A percentile compares a stretch with the other conserved stretches of the same genome.
These are phyloP conservation scores for Apodemus agrarius DNA, from an alignment of 2,797 vertebrate genomes.

Conservation along the genomic window DNA sequence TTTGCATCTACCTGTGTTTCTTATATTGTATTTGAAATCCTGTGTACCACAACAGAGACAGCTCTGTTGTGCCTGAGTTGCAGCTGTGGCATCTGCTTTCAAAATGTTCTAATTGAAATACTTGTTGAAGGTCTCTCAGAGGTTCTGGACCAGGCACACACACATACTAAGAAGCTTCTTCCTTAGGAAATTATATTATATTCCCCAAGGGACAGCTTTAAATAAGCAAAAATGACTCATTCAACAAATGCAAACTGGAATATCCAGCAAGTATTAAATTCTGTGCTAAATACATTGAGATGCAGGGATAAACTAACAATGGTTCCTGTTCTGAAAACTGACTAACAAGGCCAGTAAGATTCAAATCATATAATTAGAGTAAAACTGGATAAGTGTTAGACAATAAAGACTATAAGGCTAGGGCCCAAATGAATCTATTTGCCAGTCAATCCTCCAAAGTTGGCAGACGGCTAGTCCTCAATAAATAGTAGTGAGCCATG, in stretches of 20 bases:
- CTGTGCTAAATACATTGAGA: slow-evolving; percentile 26
- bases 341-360: neutral
- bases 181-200: neutral
- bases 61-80: neutral
- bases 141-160: neutral
- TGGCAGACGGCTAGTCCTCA: neutral
- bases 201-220: neutral
- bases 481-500: neutral
- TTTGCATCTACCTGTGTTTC: neutral
- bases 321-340: slow-evolving; percentile 14
- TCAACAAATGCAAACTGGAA: neutral
- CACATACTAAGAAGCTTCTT: neutral
- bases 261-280: neutral
- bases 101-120: neutral
- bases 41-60: neutral
- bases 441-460: neutral
- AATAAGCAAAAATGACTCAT: slow-evolving; percentile 44
- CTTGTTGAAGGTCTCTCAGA: neutral
- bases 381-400: neutral
- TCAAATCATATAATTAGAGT: neutral
- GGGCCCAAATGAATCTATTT: neutral
- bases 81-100: neutral
- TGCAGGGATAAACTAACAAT: slow-evolving; percentile 39
- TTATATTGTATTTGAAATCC: neutral
- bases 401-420: neutral